Percentiles rank a stretch among this genome's conserved stretches.
Conservation (phyloP, 2,113 vertebrate species). For the Malurus cyaneus region DNA sequence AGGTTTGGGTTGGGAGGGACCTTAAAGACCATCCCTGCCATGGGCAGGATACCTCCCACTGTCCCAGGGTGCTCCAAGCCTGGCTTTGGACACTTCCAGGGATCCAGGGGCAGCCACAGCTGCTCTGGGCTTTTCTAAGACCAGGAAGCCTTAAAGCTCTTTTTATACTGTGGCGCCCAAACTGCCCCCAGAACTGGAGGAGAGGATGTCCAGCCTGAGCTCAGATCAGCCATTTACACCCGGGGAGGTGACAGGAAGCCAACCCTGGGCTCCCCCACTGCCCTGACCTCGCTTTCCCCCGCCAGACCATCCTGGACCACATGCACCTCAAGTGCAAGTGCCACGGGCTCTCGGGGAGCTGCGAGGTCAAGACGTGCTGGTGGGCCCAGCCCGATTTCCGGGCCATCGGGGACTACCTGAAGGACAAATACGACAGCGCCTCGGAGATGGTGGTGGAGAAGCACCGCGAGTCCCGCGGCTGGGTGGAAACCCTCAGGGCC, state of each 20-base stretch:
- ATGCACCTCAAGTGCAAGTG: conserved; percentile 99
- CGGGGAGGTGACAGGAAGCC: not conserved
- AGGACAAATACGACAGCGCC: conserved; percentile 98
- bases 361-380: conserved; percentile 98
- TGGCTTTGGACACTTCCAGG: not conserved
- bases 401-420: conserved; percentile 93
- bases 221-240: not conserved
- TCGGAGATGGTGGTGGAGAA: conserved; percentile 99
- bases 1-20: not conserved
- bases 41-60: not conserved
- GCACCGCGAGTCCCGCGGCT: conserved; percentile 93
- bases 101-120: not conserved
- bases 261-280: rapidly evolving
- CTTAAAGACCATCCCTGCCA: not conserved
- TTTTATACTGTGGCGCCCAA: not conserved
- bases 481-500: conserved; percentile 96
- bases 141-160: rapidly evolving
- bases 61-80: not conserved
- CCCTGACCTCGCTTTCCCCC: not conserved
- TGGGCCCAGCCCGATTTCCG: conserved; percentile 98
- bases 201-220: not conserved
- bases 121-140: not conserved
- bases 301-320: conserved; percentile 95
- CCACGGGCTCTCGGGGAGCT: conserved; percentile 95
- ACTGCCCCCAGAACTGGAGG: not conserved